These are phyloP conservation scores for Lasioglossum lativentre DNA, from an alignment of 2,888 invertebrate genomes.

Conservation along the genomic window DNA sequence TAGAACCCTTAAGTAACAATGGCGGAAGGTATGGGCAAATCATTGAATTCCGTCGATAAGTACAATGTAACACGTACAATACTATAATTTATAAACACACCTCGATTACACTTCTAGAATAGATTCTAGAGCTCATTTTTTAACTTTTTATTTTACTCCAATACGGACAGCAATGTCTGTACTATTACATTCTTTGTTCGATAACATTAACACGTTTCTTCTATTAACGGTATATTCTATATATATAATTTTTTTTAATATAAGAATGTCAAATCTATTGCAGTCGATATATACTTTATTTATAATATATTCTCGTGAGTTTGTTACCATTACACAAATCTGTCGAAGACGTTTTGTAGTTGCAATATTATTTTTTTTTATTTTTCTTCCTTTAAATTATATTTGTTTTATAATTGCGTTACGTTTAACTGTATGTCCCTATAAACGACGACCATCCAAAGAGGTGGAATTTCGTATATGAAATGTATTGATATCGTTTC, in stretches of 20 bases:
- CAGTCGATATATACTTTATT: slow-evolving; percentile 69
- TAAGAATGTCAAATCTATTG: slow-evolving; percentile 74
- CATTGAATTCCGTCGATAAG: slow-evolving; percentile 70
- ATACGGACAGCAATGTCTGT: slow-evolving; percentile 70
- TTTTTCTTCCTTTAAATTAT: slow-evolving; percentile 51
- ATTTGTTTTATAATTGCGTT: slow-evolving; percentile 36
- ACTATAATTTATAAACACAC: slow-evolving; percentile 64
- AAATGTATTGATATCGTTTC: slow-evolving; percentile 38
- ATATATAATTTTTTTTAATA: slow-evolving; percentile 68
- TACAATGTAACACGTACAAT: slow-evolving; percentile 70
- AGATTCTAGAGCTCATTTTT: slow-evolving; percentile 61
- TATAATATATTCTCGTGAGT: slow-evolving; percentile 61
- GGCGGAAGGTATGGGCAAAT: slow-evolving; percentile 70
- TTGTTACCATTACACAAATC: slow-evolving; percentile 55
- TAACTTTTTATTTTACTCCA: slow-evolving; percentile 61
- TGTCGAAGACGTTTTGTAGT: slow-evolving; percentile 54
- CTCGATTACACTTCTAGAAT: slow-evolving; percentile 55
- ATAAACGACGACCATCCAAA: slow-evolving; percentile 44
- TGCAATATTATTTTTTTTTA: slow-evolving; percentile 38
- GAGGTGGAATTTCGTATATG: slow-evolving; percentile 48
- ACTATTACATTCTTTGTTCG: slow-evolving; percentile 75
- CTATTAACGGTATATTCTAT: slow-evolving; percentile 71
- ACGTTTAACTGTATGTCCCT: slow-evolving; percentile 42
- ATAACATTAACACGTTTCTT: slow-evolving; percentile 76
- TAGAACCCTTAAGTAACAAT: slow-evolving; percentile 75